These are phyloP conservation scores for Sebastes paucispinis DNA, from an alignment of 2,797 vertebrate genomes.

Conservation along the genomic window DNA sequence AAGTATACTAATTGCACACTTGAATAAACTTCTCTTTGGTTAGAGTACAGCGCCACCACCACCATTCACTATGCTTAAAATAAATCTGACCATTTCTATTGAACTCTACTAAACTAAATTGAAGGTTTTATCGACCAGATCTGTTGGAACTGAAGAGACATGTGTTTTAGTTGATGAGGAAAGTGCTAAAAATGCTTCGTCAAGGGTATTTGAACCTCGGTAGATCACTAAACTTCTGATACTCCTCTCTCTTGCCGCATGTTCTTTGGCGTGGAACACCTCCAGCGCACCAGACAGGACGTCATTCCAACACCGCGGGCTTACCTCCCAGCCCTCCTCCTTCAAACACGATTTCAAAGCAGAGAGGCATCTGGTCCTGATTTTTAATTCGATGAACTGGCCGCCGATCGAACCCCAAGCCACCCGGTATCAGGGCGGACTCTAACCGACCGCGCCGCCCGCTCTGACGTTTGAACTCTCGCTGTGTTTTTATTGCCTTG, in stretches of 20 bases:
- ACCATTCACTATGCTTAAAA: background rate
- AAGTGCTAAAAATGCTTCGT: background rate
- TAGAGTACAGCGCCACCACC: background rate
- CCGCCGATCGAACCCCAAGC: conserved; percentile 24
- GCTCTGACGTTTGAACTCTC: conserved; percentile 3
- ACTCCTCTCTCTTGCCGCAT: background rate
- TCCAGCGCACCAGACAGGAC: background rate
- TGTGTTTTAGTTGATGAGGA: background rate
- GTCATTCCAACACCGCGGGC: background rate
- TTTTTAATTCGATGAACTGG: conserved; percentile 41
- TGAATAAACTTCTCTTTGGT: too few relatives aligned
- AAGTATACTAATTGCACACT: too few relatives aligned
- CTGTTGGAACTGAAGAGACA: background rate
- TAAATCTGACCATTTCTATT: background rate
- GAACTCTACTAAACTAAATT: background rate
- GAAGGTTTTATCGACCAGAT: background rate
- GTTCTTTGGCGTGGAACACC: background rate
- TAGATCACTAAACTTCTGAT: background rate
- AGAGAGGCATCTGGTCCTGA: conserved; percentile 42
- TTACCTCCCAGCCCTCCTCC: background rate
- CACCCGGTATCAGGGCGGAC: conserved; percentile 17
- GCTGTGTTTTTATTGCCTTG: conserved; percentile 32
- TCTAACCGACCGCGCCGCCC: background rate
- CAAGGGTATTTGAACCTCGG: conserved; percentile 1
- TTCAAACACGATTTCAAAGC: conserved; percentile 17